phyloP scores from a whole-genome alignment of 2,113 vertebrate genomes.

The Anarrhichthys ocellatus region DNA sequence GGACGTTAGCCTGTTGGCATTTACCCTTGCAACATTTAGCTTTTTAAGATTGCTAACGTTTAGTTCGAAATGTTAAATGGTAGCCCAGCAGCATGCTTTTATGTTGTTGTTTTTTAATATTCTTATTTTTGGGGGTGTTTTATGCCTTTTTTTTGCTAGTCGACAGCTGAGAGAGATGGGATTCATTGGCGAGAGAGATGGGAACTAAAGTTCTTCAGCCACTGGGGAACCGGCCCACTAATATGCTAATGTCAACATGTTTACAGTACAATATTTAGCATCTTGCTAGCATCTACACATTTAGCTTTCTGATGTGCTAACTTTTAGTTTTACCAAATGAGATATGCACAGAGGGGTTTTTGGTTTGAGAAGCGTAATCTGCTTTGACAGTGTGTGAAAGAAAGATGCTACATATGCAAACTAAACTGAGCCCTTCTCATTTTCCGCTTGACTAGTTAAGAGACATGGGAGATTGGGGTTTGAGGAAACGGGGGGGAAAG shows the following conservation, averaged over 20 bases:
- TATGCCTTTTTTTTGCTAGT: neutral
- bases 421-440: conserved; percentile 47
- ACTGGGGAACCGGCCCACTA: neutral
- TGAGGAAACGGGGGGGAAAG: conserved; percentile 3
- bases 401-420: neutral
- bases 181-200: neutral
- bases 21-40: neutral
- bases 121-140: neutral
- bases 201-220: neutral
- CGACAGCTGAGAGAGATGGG: neutral
- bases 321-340: neutral
- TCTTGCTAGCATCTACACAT: neutral
- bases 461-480: conserved; percentile 25
- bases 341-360: neutral
- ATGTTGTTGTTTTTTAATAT: neutral
- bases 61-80: neutral
- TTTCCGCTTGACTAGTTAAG: conserved; percentile 56
- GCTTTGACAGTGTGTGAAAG: conserved; percentile 18
- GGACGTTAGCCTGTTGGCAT: neutral
- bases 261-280: neutral
- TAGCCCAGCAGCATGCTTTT: neutral
- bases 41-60: neutral
- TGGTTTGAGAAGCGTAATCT: neutral
- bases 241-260: neutral
- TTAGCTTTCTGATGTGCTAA: neutral